Conservation (phyloP, 2,113 vertebrate species). For the Perognathus longimembris region DNA sequence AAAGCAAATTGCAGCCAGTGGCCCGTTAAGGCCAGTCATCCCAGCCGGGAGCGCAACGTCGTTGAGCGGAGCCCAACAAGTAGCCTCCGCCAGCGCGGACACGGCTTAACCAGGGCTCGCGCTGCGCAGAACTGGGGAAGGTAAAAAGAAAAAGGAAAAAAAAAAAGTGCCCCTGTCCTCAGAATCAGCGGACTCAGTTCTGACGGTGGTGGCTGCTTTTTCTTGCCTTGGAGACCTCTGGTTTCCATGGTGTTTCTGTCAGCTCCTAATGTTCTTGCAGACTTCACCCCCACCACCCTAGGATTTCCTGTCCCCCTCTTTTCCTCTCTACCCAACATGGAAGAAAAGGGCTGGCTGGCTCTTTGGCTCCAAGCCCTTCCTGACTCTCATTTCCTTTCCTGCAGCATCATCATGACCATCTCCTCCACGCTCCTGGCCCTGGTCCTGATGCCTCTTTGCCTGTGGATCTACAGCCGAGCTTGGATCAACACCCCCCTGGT, state of each 20-base stretch:
- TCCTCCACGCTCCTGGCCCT: constrained; percentile 96
- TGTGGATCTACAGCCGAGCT: constrained; percentile 97
- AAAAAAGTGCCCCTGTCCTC: not conserved
- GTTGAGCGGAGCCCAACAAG: constrained; percentile 47
- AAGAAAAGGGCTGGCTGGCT: not conserved
- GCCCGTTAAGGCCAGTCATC: not conserved
- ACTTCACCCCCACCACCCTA: not conserved
- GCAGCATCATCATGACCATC: constrained; percentile 98
- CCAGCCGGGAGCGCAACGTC: not conserved
- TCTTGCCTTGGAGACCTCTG: not conserved
- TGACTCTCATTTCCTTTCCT: constrained; percentile 1
- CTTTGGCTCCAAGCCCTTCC: not conserved
- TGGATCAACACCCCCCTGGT: constrained; percentile 98
- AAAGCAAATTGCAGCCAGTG: not conserved
- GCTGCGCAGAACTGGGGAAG: not conserved
- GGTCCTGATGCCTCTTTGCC: constrained; percentile 95
- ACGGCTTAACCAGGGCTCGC: not conserved
- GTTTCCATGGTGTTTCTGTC: not conserved
- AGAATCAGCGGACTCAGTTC: not conserved
- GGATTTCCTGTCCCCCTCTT: too few relatives aligned
- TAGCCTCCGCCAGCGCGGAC: not conserved
- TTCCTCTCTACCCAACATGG: not conserved
- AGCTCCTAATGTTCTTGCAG: not conserved
- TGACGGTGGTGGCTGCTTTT: too few relatives aligned
- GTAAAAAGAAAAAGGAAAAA: not conserved